Base-by-base conservation (phyloP, 1,140 invertebrate species). In the Onthophagus taurus region DNA sequence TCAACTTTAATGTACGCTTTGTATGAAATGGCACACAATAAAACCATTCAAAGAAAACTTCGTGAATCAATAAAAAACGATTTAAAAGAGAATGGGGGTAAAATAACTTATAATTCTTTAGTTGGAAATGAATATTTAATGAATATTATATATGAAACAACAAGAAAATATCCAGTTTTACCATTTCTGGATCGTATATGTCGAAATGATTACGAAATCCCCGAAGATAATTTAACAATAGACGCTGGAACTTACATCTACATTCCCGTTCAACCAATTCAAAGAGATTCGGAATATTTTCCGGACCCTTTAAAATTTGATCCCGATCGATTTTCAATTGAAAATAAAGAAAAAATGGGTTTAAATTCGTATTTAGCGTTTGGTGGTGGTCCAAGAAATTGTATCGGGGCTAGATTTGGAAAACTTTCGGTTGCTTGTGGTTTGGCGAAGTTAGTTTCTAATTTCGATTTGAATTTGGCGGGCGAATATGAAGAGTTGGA, bases 301-400 rank as follows among this genome's bases (percentile, higher is more conserved):
- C 51, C 58, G 6, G 33, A 60, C 29, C 57, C 58, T 2, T 31
- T 51, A 31, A 33, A 12, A 19, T 65, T 50, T 37, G 50, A 63
- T 48, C 61, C 61, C 1, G 59, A 63, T 0, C 54, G 48, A 52
- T 71, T 50, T 51, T 31, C 36, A 2, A 56, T 58, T 7, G 57
- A 51, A 7, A 42, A 35, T 18, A 51, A 45, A 19, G 20, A 44
- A 1, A 51, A 59, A 23, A 53, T 50, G 4, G 31, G 31, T 12
- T 12, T 42, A 1, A 35, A 34, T 8, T 51, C 51, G 0, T 61
- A 55, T 50, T 35, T 65, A 12, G 57, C 59, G 0, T 64, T 63
- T 36, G 61, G 59, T 17, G 36, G 45, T 21, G 60, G 60, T 17
- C 75, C 74, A 2, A 58, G 77, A 16, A 74, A 70, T 44, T 79